These are phyloP conservation scores for Tetranychus truncatus DNA, from an alignment of 2,888 invertebrate species.

Conservation along the genomic window DNA sequence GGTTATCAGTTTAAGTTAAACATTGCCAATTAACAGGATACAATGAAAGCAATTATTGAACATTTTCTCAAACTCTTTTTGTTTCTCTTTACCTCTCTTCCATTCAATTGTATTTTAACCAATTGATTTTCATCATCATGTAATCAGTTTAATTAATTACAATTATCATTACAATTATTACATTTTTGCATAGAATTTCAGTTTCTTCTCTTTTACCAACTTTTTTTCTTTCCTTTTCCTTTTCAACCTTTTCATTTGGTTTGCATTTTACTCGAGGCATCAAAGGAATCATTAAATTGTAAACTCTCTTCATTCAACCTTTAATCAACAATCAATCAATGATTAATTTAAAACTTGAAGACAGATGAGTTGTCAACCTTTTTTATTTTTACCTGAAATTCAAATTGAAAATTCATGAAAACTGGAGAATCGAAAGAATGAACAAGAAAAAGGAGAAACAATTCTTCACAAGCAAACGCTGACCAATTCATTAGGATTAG, in stretches of 20 bases:
- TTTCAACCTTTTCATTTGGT: neutral
- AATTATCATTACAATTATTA: neutral
- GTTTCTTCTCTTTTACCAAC: neutral
- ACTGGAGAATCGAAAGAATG: too few species aligned
- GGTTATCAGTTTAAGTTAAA: neutral
- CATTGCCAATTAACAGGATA: neutral
- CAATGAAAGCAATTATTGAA: neutral
- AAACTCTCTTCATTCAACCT: neutral
- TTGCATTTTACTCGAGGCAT: neutral
- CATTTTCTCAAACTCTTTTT: neutral
- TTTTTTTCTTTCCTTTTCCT: neutral
- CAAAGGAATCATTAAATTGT: neutral
- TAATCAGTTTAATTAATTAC: neutral
- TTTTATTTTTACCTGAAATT: neutral
- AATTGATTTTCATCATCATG: neutral
- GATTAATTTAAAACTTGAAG: neutral
- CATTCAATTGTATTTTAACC: neutral
- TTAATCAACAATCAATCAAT: conserved; percentile 1
- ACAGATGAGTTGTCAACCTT: conserved; percentile 1
- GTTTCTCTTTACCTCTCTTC: neutral
- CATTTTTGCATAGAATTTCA: neutral
- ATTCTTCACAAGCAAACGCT: neutral
- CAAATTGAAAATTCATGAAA: neutral
- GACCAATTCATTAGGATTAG: too few species aligned
- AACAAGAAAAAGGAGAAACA: neutral